Base-by-base conservation (phyloP, 2,797 vertebrate genomes). In the Chrosomus eos region DNA sequence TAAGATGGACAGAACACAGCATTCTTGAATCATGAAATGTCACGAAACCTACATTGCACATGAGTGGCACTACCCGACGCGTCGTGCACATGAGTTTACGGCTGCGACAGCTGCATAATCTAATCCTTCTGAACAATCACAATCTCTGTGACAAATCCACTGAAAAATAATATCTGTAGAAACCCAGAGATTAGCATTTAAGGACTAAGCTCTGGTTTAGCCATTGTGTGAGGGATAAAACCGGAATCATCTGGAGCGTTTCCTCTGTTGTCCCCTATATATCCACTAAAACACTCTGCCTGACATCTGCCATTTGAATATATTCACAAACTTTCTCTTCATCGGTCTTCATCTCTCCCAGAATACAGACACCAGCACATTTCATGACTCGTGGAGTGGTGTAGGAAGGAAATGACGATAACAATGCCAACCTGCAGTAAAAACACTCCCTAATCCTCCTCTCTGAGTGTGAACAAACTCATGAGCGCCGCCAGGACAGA, bases 91-190 rank as follows among this genome's bases (percentile, higher is more conserved):
- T 62, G 70, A 33, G 81, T 74, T 67, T 38, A 66, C 1, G 38
- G 1, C 55, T 72, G 14, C 6, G 38, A 58, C 53, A 71, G 18
- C 83, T 72, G 83, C 38, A n/a, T 36, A 23, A 64, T 62, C 23
- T 79, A 79, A 84, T 79, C 75, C 83, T 62, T 71, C 38, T 71
- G 38, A 79, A 84, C 75, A 72, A 70, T 66, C 55, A 62, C 75
- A 85, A 72, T 85, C 67, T 85, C 76, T 73, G 76, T 78, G 68
- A 80, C 76, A 60, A 80, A 79, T 85, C 72, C 23, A 23, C 83
- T 23, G n/a, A 40, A 73, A 80, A 85, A 80, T 51, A 80, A 85
- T 66, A 21, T 28, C 33, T 64, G 58, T 26, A 64, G 53, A 80
- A 73, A 26, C 83, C 38, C 58, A 40, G 40, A 80, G 83, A 70